Evolutionary conservation across 2,888 invertebrate species (phyloP), one percentile per base, ranked within the genome.

Genomic region (Onthophagus sagittarius): DNA sequence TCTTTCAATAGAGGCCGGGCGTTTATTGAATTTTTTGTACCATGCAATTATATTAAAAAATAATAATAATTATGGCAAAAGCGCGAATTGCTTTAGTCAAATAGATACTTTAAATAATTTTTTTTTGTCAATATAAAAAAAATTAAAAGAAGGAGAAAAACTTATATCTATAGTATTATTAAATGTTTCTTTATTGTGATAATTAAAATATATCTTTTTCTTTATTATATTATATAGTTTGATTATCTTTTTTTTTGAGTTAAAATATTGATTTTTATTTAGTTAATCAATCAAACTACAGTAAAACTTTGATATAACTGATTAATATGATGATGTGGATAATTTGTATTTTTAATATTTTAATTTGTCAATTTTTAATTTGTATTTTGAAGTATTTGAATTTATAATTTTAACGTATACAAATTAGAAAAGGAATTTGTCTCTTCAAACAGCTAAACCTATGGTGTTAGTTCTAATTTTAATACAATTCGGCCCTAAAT

Each of bases 51-150:
- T 53, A 53, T 9, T 53, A 2, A 53, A 11, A 11, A 11, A 53
- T 5, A 5, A 33, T 5, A 7, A 9, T 11, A 53, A 7, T 53
- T 2, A 7, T 11, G 9, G 39, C 11, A 53, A 11, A 11, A 53
- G 11, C 39, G 39, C 39, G 39, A 23, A 3, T 23, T 23, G 23
- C 23, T 23, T 23, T 23, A 23, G 23, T 23, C 23, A 23, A 23
- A 23, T 23, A 23, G 23, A 23, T 53, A 53, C 11, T 53, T 53
- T 53, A 53, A 53, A 53, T 9, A 23, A 23, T 23, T 23, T 23
- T 23, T 23, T 65, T 65, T 65, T 65, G 31, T 65, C 31, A 31
- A 15, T 23, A 65, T 65, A 65, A 65, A 65, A 65, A 65, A 65
- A 65, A 53, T 11, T 23, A 23, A 23, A 23, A 23, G 23, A 23